Base-by-base conservation (phyloP, 2,888 invertebrate genomes). In the Eustalomyia histrio region DNA sequence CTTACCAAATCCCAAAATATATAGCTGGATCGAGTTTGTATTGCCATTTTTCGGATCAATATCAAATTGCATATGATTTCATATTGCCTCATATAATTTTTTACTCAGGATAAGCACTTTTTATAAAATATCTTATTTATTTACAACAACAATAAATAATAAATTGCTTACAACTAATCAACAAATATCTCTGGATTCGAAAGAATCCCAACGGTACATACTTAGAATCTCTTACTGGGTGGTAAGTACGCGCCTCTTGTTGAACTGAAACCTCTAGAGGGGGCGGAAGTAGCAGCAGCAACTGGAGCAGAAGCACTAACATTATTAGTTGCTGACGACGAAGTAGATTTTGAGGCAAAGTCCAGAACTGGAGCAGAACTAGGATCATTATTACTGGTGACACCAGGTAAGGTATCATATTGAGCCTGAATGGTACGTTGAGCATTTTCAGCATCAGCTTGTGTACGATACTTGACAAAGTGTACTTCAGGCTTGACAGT, bases 381-480 rank as follows among this genome's bases (percentile, higher is more conserved):
- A 4, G 84, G 85, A 79, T 86, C 86, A 61, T 84, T 85, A n/a
- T 83, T 84, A 69, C 75, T 85, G 0, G 87, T 84, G 43, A 84
- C 83, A 57, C 89, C 88, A 6, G 87, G 87, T 58, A 86, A 35
- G 0, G 84, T 74, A 74, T 89, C 87, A 69, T 88, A 89, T 69
- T 89, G 87, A 43, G 87, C 85, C 84, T 89, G 88, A 74, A 89
- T 89, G 4, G 85, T 76, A 12, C 86, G 87, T 79, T 89, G 88
- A 3, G 89, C 89, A 83, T 87, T 87, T 68, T 87, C 86, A 2
- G 89, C 89, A 85, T 89, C 89, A 72, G 86, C 86, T 72, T 84
- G 85, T 0, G 88, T 89, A 61, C 87, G 88, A 83, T 89, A 89
- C 73, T 89, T 89, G 61, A 89, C 87, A 67, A 89, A 89, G 76